phyloP scores from a whole-genome alignment of 2,113 vertebrate species.

The Lepisosteus osseus region DNA sequence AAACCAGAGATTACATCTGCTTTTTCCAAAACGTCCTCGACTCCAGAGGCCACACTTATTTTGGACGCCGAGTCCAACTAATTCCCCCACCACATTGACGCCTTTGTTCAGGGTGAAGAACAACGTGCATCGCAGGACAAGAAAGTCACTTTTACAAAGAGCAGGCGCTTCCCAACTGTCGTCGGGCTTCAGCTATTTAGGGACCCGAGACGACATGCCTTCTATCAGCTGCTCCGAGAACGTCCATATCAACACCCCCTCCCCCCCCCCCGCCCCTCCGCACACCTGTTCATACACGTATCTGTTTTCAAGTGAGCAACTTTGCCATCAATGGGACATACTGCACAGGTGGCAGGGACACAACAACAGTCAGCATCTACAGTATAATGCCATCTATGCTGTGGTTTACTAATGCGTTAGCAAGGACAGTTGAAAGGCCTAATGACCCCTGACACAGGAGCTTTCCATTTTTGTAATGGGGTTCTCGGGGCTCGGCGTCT shows the following conservation, averaged over 20 bases:
- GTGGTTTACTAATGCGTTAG: background rate
- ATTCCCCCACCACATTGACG: too few relatives aligned
- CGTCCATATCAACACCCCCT: slow-evolving; percentile 19
- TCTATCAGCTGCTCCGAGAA: slow-evolving; percentile 46
- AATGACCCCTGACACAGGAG: background rate
- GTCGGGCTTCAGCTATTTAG: slow-evolving; percentile 55
- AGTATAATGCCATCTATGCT: background rate
- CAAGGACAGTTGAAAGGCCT: background rate
- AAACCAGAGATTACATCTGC: too few relatives aligned
- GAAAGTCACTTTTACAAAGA: slow-evolving; percentile 3
- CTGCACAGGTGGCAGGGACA: slow-evolving; percentile 55
- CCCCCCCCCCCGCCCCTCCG: background rate
- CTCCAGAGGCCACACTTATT: too few relatives aligned
- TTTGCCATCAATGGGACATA: slow-evolving; percentile 26
- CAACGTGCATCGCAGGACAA: background rate
- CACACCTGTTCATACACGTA: slow-evolving; percentile 62
- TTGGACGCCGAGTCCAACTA: too few relatives aligned
- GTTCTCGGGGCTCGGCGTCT: background rate
- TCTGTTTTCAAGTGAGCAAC: slow-evolving; percentile 63
- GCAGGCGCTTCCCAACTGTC: slow-evolving; percentile 51
- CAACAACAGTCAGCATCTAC: background rate
- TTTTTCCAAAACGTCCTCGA: too few relatives aligned
- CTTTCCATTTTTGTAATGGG: background rate
- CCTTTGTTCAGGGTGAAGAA: too few relatives aligned
- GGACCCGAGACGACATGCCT: slow-evolving; percentile 32